Evolutionary conservation across 2,113 vertebrate species (phyloP).

Genomic region (Hyaena hyaena): DNA sequence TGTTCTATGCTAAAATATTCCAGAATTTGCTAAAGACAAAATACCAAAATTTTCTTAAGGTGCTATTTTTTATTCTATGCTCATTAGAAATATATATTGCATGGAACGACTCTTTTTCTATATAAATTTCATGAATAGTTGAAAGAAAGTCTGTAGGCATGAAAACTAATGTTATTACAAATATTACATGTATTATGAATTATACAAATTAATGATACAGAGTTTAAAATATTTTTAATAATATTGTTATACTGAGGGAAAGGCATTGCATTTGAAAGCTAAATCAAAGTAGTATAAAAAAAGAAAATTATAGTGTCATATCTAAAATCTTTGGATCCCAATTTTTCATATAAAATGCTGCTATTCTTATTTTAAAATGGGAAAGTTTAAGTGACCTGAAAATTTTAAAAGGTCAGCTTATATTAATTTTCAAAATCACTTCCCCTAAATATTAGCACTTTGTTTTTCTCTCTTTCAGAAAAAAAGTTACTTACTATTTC

Average conservation of each 20-base stretch:
- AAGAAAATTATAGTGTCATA: neutral
- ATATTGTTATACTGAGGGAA: neutral
- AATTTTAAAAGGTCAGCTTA: neutral
- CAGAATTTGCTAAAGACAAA: neutral
- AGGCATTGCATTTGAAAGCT: neutral
- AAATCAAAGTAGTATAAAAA: neutral
- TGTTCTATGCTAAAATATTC: conserved; percentile 15
- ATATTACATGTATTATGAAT: neutral
- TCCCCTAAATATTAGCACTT: neutral
- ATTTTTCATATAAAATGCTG: neutral
- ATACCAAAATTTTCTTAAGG: neutral
- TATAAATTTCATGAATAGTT: neutral
- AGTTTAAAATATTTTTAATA: neutral
- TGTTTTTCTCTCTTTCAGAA: neutral
- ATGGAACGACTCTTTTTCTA: neutral
- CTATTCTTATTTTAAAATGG: neutral
- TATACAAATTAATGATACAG: neutral
- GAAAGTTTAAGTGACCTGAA: neutral
- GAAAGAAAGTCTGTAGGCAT: neutral
- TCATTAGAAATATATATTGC: conserved; percentile 17
- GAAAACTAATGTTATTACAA: neutral
- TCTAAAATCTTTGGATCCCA: neutral
- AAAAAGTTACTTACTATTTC: neutral
- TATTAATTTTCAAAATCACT: conserved; percentile 21
- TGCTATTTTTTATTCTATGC: neutral